Evolutionary conservation across 2,797 vertebrate species (phyloP), one percentile per base, ranked within the genome.

Genomic region (Lycodopsis pacificus): DNA sequence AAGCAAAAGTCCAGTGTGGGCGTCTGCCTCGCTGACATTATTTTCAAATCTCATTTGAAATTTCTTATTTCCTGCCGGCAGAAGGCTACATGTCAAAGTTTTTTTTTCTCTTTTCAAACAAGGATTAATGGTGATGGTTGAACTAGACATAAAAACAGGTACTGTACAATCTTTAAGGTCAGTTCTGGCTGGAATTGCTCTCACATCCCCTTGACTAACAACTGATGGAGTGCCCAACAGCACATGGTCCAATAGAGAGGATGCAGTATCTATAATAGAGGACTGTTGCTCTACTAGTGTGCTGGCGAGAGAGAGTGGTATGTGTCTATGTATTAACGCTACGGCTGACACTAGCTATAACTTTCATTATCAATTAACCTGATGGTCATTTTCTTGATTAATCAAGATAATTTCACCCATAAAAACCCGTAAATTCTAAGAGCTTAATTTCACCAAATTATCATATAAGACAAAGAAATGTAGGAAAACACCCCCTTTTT

Each of bases 141-240:
- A 73, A 69, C 42, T 56, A 22, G 51, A 71, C 56, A 66, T 59
- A 51, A 14, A 42, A 71, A 56, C 34, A 54, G 57, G 19, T 25
- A 30, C 51, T 38, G 4, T 44, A 49, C 19, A 22, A 27, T 25
- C 30, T 6, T 15, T 32, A 22, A 61, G 56, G 73, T 79, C 62
- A 68, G n/a, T 66, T n/a, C 34, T 64, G 30, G 8, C 30, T 71
- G 22, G 5, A 42, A 17, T 4, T 48, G n/a, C 46, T 65, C n/a
- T 77, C 57, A 73, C 2, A 7, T 13, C 40, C 68, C 20, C 53
- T 53, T 58, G 10, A 71, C 22, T n/a, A 65, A 57, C 77, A 71
- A 5, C 38, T 44, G 32, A 57, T 17, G 12, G 54, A 44, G 13
- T 74, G 38, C 1, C 58, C 22, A 7, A 36, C 22, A 73, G 80